Conservation (phyloP, 2,113 vertebrate species). For the Osmerus eperlanus region DNA sequence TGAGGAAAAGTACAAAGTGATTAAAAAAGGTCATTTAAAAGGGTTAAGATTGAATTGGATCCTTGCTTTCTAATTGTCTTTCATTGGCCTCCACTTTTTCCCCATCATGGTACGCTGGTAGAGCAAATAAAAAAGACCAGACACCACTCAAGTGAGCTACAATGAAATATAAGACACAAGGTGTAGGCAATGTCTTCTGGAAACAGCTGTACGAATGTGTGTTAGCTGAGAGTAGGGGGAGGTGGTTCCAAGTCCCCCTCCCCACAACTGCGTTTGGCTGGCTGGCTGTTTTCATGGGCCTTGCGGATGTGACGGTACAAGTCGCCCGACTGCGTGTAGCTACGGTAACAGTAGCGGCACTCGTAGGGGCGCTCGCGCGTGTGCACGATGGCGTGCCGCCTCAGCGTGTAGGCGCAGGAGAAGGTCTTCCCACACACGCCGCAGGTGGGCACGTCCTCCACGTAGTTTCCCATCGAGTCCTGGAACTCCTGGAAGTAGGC, state of each 20-base stretch:
- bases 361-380: conserved; percentile 88
- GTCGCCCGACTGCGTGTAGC: conserved; percentile 93
- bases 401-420: conserved; percentile 87
- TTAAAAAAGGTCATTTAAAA: no score
- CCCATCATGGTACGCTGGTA: background rate
- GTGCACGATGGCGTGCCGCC: conserved; percentile 90
- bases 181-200: background rate
- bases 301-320: conserved; percentile 92
- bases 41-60: no score
- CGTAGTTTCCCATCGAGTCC: conserved; percentile 76
- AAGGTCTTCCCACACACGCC: conserved; percentile 91
- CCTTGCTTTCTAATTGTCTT: no score
- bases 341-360: conserved; percentile 89
- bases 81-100: no score
- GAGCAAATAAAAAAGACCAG: background rate
- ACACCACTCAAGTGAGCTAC: background rate
- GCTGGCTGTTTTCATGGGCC: conserved; percentile 80
- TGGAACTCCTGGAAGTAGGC: conserved; percentile 82
- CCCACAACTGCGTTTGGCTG: conserved; percentile 77
- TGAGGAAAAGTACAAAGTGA: no score
- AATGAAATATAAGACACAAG: background rate
- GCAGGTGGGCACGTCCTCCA: conserved; percentile 89
- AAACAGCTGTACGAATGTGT: background rate
- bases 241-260: conserved; percentile 64
- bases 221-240: conserved; percentile 44